These are phyloP conservation scores for Aurelia sp. DNA, from an alignment of 30 jellyfish, hydroid and myxozoan species.

Conservation along the genomic window DNA sequence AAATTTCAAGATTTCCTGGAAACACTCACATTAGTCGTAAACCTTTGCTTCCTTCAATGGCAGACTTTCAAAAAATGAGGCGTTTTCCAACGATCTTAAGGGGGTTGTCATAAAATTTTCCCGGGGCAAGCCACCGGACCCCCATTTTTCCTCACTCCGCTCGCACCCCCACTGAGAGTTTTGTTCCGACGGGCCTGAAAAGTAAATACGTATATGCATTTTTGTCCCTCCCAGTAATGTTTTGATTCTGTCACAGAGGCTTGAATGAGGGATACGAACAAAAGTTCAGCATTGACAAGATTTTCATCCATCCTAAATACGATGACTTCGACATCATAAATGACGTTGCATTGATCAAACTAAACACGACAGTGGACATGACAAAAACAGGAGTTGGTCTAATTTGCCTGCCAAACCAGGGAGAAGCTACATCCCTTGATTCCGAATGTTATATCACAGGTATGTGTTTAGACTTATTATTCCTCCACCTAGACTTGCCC, in stretches of 20 bases:
- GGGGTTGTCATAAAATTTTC: no score
- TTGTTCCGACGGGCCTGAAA: no score
- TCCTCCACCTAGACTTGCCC: no score
- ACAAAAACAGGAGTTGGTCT: slow-evolving; percentile 34
- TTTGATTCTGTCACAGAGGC: slow-evolving; percentile 7
- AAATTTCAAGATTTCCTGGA: no score
- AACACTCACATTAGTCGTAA: no score
- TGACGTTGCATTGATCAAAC: slow-evolving; percentile 70
- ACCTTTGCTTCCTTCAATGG: no score
- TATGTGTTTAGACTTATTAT: background rate
- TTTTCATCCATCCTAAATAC: slow-evolving; percentile 40
- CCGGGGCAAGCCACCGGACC: no score
- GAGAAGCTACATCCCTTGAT: slow-evolving; percentile 1
- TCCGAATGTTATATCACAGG: slow-evolving; percentile 35
- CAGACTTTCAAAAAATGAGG: no score
- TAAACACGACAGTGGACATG: slow-evolving; percentile 47
- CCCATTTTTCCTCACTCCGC: no score
- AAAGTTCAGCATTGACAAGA: slow-evolving; percentile 28
- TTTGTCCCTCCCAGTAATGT: background rate
- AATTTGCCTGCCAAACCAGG: slow-evolving; percentile 59
- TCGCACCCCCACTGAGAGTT: no score
- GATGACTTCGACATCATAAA: slow-evolving; percentile 6
- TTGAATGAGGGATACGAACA: slow-evolving; percentile 37
- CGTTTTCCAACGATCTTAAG: no score
- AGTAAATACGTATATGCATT: no score